A percentile compares a stretch with the other conserved stretches of the same genome.
These are phyloP conservation scores for Pachliopta kotzebuea DNA, from an alignment of 2,888 invertebrate species.

Conservation along the genomic window DNA sequence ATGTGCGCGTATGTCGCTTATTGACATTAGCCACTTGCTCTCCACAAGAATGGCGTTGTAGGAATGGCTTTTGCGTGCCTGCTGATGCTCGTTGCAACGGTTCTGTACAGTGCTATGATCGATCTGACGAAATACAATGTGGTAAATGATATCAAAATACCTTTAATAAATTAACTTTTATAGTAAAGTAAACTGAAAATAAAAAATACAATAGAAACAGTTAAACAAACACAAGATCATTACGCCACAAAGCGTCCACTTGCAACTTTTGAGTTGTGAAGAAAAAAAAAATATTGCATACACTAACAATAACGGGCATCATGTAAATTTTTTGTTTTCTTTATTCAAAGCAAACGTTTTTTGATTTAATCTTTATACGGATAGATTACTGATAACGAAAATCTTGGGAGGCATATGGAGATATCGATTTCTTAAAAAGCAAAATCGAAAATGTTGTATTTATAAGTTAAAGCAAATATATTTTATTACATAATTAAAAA, in stretches of 20 bases:
- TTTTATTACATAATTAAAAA: not conserved
- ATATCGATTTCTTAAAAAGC: no score
- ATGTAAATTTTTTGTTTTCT: not conserved
- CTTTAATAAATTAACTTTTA: not conserved
- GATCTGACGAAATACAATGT: conserved; percentile 87
- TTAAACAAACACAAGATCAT: no score
- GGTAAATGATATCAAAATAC: conserved; percentile 62
- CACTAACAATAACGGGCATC: no score
- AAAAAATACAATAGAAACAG: no score
- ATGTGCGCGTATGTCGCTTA: conserved; percentile 79
- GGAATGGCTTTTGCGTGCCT: conserved; percentile 85
- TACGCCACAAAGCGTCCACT: no score
- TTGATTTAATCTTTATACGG: not conserved
- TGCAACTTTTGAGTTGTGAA: no score
- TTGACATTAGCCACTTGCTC: conserved; percentile 82
- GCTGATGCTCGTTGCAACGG: conserved; percentile 85
- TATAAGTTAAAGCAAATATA: no score
- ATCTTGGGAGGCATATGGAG: no score
- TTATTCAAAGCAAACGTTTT: no score
- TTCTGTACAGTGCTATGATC: conserved; percentile 86
- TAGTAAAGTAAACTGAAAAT: not conserved
- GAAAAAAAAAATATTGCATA: not conserved
- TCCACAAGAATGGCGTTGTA: conserved; percentile 85
- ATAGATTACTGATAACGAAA: no score
- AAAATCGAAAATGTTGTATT: no score